Percentiles rank a stretch among this genome's conserved stretches.
Conservation (phyloP, 2,113 vertebrate genomes). For the Genyomyrus donnyi region DNA sequence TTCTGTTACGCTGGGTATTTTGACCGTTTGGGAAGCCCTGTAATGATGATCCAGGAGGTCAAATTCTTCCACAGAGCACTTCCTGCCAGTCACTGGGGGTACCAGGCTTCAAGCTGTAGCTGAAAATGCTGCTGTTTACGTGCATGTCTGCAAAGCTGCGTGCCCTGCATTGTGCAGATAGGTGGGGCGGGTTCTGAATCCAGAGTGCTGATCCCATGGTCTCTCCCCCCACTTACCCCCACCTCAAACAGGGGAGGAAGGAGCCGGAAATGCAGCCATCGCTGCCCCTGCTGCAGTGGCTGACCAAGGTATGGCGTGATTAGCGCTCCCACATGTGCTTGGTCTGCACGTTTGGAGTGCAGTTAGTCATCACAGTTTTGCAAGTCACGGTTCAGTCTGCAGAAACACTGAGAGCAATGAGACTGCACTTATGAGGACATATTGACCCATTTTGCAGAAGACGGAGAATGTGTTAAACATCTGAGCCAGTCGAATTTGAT, state of each 20-base stretch:
- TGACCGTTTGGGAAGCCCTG: not conserved
- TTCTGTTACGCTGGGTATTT: not conserved
- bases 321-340: not conserved
- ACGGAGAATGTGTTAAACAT: not conserved
- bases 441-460: slow-evolving; percentile 7
- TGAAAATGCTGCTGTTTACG: not conserved
- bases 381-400: not conserved
- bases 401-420: not conserved
- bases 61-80: not conserved
- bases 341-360: not conserved
- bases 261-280: not conserved
- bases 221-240: not conserved
- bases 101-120: not conserved
- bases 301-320: slow-evolving; percentile 14
- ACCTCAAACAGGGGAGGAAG: not conserved
- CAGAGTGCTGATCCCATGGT: not conserved
- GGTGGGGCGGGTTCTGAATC: not conserved
- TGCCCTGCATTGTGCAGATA: not conserved
- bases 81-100: not conserved
- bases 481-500: not conserved
- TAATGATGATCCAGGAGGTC: not conserved
- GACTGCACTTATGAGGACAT: not conserved
- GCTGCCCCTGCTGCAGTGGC: not conserved
- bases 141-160: not conserved
- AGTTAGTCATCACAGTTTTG: not conserved